Evolutionary conservation across 2,113 vertebrate genomes (phyloP), one percentile per base, ranked within the genome.

Genomic region (Lycaon pictus): DNA sequence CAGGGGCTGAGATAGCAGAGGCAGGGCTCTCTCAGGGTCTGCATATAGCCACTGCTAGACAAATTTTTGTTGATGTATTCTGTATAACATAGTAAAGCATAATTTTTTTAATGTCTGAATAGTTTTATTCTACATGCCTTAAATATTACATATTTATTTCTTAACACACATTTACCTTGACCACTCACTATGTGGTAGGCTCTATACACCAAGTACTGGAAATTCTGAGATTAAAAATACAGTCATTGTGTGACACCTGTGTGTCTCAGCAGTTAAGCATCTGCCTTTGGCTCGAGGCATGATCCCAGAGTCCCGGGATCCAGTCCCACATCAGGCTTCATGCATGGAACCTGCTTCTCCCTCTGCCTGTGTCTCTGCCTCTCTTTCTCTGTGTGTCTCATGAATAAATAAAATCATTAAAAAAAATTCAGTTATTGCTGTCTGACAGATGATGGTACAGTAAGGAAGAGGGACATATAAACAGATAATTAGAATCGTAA

Each of bases 101-200:
- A 43, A 91, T 84, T 63, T 62, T 80, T 92, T 84, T 35, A 60
- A 19, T 72, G 37, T 84, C 13, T 13, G 25, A 11, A 48, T 69
- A 27, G 56, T 90, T 93, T 92, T 77, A 58, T 76, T 95, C 69
- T 13, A 83, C 76, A 55, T 93, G 23, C 48, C 56, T 81, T 86
- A 56, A 48, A 15, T 81, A 17, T 81, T 90, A 55, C 55, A 27
- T 89, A 65, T 48, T 55, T 74, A 80, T 80, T 90, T 72, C 17
- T 86, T 23, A 72, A 63, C 32, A 7, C 25, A 85, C n/a, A 51
- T 51, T 55, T 72, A 35, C 43, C 43, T 22, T 86, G 55, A 93
- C 81, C 65, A 51, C 29, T 86, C 43, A 79, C 43, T 58, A 17
- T 84, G 25, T 55, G 23, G 3, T 84, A 67, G 62, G 25, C 35